Base-by-base conservation (phyloP, 2,113 vertebrate genomes). In the Phylloscopus trochilus region DNA sequence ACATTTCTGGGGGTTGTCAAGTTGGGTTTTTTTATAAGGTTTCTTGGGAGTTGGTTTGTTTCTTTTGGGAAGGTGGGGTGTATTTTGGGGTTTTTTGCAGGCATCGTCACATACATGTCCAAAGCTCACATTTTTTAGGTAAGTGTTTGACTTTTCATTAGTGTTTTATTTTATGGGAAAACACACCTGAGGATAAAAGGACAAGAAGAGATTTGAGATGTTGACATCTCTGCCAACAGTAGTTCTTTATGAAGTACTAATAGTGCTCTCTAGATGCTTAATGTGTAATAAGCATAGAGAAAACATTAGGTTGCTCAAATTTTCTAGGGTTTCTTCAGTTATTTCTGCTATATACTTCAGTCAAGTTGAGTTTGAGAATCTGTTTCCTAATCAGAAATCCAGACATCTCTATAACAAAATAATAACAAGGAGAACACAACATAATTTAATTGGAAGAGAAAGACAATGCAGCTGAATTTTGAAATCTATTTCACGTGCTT, bases 371-470 rank as follows among this genome's bases (percentile, higher is more conserved):
- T 41, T 75, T 67, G 70, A 82, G 43, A 56, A 81, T 80, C 37
- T 70, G 15, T 82, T 83, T 94, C 43, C 86, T 85, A 75, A 90
- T 53, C 76, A 91, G 33, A 85, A 92, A 87, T 79, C 10, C 3
- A 92, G 52, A 30, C 21, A 84, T 35, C 46, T 90, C 91, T 63
- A 84, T 68, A 44, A 75, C 10, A 91, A 76, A 96, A 62, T 56
- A 94, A 74, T 39, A 68, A 86, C 59, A 79, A 78, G 44, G 11
- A 76, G 30, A 89, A 28, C 20, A 78, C 30, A 93, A 77, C 46
- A 60, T 46, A 46, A 96, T 93, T 96, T 95, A 96, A 97, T 90
- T 93, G 86, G 21, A 94, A 93, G 66, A 92, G 49, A 33, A 55
- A 92, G 63, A 94, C 14, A 39, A 47, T 95, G 93, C 67, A 90